Conservation (phyloP, 1,140 invertebrate genomes). For the Rhizoglyphus robini region DNA sequence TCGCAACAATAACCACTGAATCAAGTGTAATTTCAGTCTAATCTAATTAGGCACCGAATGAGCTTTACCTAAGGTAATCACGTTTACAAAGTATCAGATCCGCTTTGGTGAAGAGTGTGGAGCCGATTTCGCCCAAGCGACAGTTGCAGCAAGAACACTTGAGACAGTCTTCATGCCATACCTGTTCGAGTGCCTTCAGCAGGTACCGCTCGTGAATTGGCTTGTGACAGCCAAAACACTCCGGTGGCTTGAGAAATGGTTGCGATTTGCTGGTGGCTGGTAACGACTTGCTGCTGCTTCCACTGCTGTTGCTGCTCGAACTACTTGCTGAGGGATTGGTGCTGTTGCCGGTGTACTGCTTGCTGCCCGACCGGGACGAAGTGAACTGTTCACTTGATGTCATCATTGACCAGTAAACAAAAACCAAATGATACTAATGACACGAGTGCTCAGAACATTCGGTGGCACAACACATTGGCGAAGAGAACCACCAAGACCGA, state of each 20-base stretch:
- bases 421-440: background rate
- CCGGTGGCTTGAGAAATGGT: conserved; percentile 4
- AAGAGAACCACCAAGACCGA: no score
- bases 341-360: background rate
- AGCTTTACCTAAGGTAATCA: conserved; percentile 80
- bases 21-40: no score
- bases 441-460: no score
- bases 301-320: background rate
- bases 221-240: conserved; percentile 41
- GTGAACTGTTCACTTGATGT: background rate
- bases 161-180: conserved; percentile 87
- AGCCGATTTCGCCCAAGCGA: conserved; percentile 75
- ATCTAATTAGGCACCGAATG: no score
- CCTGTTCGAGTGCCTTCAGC: conserved; percentile 56
- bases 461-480: no score
- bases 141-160: conserved; percentile 88
- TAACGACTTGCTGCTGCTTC: background rate
- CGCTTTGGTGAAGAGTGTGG: conserved; percentile 76
- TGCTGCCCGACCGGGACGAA: background rate
- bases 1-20: no score
- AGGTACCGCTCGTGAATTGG: conserved; percentile 38
- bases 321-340: background rate
- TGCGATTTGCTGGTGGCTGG: background rate
- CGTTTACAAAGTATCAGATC: conserved; percentile 82
- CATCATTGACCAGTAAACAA: background rate